Base-by-base conservation (phyloP, 2,888 invertebrate genomes). In the Platycnemis pennipes region DNA sequence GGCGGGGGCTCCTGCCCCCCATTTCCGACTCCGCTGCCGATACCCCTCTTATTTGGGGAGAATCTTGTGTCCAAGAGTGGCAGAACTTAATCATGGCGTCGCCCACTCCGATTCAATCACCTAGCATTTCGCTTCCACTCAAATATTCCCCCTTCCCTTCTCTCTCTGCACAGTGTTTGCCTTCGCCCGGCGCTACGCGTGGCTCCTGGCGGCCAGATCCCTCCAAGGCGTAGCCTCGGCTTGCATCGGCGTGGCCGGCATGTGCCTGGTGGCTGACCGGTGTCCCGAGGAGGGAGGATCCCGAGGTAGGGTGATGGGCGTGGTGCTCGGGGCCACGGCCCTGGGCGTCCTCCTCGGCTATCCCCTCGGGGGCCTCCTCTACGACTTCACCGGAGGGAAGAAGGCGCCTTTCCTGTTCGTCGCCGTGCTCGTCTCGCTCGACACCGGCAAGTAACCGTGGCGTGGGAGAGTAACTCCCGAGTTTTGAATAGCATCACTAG, bases 221-320 rank as follows among this genome's bases (percentile, higher is more conserved):
- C 96, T 98, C 31, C 98, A 99, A 96, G 99, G 98, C 0, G 96
- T 98, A 94, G 98, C 98, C 19, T 98, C 98, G 1, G 98, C 98
- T 0, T 98, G 98, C 95, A 97, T 98, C 94, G 97, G 98, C 37
- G 98, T 98, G 11, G 97, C 98, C 95, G 97, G 97, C 69, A 98
- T 99, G 98, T 98, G 98, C 95, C 96, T 98, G 95, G 97, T 98
- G 94, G 98, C 98, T 0, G 97, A 97, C 95, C 96, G 96, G 69
- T 97, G 97, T 95, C 96, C 97, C 0, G 97, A 97, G 94, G 97
- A 97, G 94, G 96, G 96, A 94, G 96, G 97, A 42, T 91, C 91
- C 13, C 96, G 98, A 95, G 97, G 98, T 45, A 97, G 97, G 96
- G 97, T 98, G n/a, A 98, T 99, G 98, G 98, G 98, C 0, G 97